These are phyloP conservation scores for Listronotus bonariensis DNA, from an alignment of 1,140 invertebrate species.

Conservation along the genomic window DNA sequence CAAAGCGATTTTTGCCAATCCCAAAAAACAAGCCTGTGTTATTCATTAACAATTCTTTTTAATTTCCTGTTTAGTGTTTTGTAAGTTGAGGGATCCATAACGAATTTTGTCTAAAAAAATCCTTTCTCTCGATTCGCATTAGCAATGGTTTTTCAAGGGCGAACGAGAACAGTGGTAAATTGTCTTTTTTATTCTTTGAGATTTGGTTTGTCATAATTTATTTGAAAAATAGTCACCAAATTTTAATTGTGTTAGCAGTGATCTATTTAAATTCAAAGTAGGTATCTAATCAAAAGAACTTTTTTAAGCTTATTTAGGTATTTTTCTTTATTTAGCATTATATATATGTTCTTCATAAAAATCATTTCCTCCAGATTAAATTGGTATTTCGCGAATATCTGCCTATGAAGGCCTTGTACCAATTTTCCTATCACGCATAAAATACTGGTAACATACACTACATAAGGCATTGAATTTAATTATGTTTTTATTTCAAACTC, in stretches of 20 bases:
- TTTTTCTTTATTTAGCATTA: too few species aligned
- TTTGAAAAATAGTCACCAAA: not conserved
- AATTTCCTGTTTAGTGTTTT: conserved; percentile 31
- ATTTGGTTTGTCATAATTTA: conserved; percentile 17
- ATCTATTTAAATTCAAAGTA: conserved; percentile 1
- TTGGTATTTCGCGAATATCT: too few species aligned
- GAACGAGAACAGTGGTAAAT: conserved; percentile 28
- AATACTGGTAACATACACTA: too few species aligned
- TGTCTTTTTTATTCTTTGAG: conserved; percentile 23
- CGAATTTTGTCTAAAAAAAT: conserved; percentile 34
- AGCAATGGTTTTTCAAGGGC: conserved; percentile 36
- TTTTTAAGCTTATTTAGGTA: too few species aligned
- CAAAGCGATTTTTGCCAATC: conserved; percentile 1
- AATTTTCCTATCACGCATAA: too few species aligned
- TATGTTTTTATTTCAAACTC: too few species aligned
- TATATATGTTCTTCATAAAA: too few species aligned
- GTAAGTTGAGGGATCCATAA: conserved; percentile 30
- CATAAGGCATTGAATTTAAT: too few species aligned
- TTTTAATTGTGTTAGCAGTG: not conserved
- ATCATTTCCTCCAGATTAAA: too few species aligned
- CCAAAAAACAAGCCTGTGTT: conserved; percentile 7
- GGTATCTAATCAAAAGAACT: too few species aligned
- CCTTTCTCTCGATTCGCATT: conserved; percentile 32
- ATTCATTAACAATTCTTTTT: conserved; percentile 19
- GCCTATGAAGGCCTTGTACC: too few species aligned